These are phyloP conservation scores for Polydrusus tereticollis DNA, from an alignment of 2,888 invertebrate genomes.

Conservation along the genomic window DNA sequence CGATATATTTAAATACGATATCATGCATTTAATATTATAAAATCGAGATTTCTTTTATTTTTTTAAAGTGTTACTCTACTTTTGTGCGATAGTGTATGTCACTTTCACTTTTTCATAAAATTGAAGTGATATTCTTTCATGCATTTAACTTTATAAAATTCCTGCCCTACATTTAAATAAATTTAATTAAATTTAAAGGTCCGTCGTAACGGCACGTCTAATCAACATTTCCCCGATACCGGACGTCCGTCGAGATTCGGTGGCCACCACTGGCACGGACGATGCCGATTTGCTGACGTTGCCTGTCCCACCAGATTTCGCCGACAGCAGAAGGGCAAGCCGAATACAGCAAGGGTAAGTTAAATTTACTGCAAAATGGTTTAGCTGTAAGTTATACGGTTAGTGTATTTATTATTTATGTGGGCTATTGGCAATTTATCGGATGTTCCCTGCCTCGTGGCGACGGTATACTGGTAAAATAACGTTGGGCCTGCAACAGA, in stretches of 20 bases:
- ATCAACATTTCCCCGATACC: slow-evolving; percentile 78
- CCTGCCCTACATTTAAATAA: neutral
- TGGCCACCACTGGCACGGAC: slow-evolving; percentile 62
- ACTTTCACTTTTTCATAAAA: too few relatives aligned
- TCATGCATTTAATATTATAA: too few relatives aligned
- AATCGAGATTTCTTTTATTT: too few relatives aligned
- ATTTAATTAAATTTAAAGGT: slow-evolving; percentile 45
- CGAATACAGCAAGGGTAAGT: slow-evolving; percentile 62
- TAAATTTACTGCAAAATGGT: neutral
- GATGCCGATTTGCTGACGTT: slow-evolving; percentile 70
- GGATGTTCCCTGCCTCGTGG: too few relatives aligned
- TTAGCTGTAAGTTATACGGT: too few relatives aligned
- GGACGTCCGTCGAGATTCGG: slow-evolving; percentile 74
- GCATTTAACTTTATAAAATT: neutral
- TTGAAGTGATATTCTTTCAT: neutral
- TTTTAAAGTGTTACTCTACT: too few relatives aligned
- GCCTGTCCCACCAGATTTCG: slow-evolving; percentile 86
- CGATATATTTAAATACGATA: too few relatives aligned
- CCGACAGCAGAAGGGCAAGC: slow-evolving; percentile 81
- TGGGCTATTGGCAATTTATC: too few relatives aligned
- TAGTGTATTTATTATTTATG: neutral
- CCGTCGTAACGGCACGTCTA: slow-evolving; percentile 67
- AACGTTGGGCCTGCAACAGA: too few relatives aligned
- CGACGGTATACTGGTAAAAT: too few relatives aligned
- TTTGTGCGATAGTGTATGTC: too few relatives aligned